Evolutionary conservation across 2,888 invertebrate species (phyloP).

Genomic region (Cephus rjabovi): DNA sequence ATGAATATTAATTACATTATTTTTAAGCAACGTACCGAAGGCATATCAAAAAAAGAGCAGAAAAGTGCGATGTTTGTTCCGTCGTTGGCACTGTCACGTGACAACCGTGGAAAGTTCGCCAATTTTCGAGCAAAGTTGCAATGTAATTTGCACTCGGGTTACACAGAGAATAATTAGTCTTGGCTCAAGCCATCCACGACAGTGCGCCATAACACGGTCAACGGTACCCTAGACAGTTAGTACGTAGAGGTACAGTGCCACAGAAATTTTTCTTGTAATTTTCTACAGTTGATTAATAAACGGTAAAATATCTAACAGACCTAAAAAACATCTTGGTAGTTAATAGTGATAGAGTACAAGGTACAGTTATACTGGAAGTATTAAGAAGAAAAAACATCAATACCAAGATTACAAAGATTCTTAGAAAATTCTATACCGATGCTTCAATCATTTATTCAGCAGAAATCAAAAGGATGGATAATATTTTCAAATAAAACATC

Average conservation of each 20-base stretch:
- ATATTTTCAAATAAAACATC: neutral
- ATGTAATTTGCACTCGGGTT: neutral
- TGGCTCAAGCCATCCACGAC: slow-evolving; percentile 15
- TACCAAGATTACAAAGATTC: neutral
- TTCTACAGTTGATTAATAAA: neutral
- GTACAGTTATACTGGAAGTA: neutral
- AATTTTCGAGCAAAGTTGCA: neutral
- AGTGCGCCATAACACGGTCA: slow-evolving; percentile 31
- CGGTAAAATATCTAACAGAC: neutral
- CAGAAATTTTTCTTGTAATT: neutral
- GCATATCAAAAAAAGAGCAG: neutral
- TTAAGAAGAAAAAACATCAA: neutral
- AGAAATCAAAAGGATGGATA: neutral
- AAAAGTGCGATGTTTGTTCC: neutral
- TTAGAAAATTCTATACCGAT: neutral
- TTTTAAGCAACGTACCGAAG: neutral
- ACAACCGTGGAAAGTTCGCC: neutral
- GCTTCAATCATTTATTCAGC: neutral
- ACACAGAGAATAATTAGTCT: neutral
- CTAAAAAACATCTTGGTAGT: neutral
- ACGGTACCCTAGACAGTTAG: slow-evolving; percentile 8
- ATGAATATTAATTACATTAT: neutral
- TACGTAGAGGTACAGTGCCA: neutral
- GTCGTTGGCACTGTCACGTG: neutral
- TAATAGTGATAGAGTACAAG: neutral